Percentiles rank a stretch among this genome's conserved stretches.
These are phyloP conservation scores for Pteropus alecto DNA, from an alignment of 2,113 vertebrate species.

Conservation along the genomic window DNA sequence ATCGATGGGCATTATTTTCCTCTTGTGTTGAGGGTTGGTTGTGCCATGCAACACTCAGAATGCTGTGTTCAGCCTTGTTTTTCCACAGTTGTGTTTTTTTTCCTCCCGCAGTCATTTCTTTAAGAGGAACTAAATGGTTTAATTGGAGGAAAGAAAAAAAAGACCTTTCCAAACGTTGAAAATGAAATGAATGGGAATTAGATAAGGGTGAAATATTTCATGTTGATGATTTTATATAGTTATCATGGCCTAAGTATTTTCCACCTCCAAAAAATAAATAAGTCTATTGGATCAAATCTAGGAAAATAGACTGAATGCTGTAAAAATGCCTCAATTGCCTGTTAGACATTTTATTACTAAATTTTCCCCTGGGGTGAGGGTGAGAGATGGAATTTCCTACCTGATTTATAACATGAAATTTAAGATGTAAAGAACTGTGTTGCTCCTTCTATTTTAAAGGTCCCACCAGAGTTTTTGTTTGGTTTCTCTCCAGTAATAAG, in stretches of 20 bases:
- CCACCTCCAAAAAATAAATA: not conserved
- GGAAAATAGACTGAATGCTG: constrained; percentile 33
- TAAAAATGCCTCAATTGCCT: constrained; percentile 19
- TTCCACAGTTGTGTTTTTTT: constrained; percentile 81
- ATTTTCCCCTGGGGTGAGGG: constrained; percentile 1
- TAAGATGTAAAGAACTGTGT: not conserved
- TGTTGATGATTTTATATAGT: constrained; percentile 37
- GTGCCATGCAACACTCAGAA: constrained; percentile 88
- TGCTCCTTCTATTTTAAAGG: not conserved
- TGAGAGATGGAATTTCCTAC: constrained; percentile 33
- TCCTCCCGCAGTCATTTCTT: constrained; percentile 70
- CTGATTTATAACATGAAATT: constrained; percentile 38
- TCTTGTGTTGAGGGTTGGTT: constrained; percentile 86
- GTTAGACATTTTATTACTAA: constrained; percentile 37
- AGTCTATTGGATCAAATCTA: not conserved
- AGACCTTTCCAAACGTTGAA: constrained; percentile 52
- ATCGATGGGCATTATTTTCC: constrained; percentile 95
- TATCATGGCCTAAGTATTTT: constrained; percentile 26
- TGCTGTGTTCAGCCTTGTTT: constrained; percentile 83
- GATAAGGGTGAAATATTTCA: not conserved
- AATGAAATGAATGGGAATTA: constrained; percentile 14
- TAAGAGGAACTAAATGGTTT: constrained; percentile 80
- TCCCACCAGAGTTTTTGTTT: not conserved
- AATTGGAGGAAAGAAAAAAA: constrained; percentile 40
- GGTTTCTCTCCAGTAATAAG: not conserved